A percentile compares a stretch with the other conserved stretches of the same genome.
phyloP scores from a whole-genome alignment of 2,113 vertebrate species.

The Phaethon lepturus region DNA sequence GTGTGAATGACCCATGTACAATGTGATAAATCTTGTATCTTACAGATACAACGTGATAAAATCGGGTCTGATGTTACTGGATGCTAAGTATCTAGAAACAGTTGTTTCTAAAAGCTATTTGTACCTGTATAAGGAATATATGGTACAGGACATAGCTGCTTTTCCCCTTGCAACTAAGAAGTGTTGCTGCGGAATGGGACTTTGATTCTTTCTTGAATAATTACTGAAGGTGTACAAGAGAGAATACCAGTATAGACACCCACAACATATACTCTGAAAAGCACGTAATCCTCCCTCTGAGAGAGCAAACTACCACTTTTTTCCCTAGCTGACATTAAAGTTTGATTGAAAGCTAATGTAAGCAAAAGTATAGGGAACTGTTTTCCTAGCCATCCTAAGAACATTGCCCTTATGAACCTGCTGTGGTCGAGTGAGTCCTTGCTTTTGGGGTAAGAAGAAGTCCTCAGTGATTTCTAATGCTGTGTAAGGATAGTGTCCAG shows the following conservation, averaged over 20 bases:
- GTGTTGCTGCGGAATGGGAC: background rate
- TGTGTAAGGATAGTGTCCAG: background rate
- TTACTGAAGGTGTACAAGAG: background rate
- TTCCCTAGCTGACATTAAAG: background rate
- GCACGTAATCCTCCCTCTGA: background rate
- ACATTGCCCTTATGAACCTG: background rate
- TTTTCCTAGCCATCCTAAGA: background rate
- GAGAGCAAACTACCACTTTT: background rate
- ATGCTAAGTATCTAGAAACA: background rate
- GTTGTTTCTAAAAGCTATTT: background rate
- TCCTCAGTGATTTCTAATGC: background rate
- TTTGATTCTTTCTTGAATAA: background rate
- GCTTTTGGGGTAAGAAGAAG: background rate
- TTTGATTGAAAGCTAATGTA: background rate
- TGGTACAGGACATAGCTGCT: background rate
- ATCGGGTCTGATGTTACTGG: background rate
- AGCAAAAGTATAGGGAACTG: background rate
- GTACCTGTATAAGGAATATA: background rate
- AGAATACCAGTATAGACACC: background rate
- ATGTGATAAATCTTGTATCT: background rate
- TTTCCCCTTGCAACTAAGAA: background rate
- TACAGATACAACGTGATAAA: background rate
- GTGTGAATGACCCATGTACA: background rate
- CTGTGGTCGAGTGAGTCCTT: background rate
- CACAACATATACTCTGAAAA: background rate